Percentiles rank a stretch among this genome's conserved stretches.
phyloP scores from a whole-genome alignment of 2,113 vertebrate species.

The Crotalus horridus region DNA sequence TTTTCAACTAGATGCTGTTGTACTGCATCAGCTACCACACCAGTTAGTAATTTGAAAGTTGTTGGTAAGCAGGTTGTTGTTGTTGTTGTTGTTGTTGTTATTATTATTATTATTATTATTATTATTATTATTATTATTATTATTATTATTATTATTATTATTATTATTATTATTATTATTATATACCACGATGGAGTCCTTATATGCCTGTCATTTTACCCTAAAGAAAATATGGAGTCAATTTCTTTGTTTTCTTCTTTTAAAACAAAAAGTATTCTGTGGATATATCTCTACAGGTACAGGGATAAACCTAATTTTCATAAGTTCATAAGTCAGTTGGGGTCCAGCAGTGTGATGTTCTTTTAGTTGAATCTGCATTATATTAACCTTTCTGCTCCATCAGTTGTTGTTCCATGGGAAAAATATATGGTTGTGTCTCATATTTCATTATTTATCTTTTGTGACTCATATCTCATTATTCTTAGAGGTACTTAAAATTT shows the following conservation, averaged over 20 bases:
- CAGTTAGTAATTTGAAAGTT: too few relatives aligned
- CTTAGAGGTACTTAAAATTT: neutral
- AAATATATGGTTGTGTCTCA: neutral
- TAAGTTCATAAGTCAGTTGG: neutral
- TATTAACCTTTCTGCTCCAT: neutral
- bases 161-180: too few relatives aligned
- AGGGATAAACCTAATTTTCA: neutral
- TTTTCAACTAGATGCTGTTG: too few relatives aligned
- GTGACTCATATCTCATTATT: neutral
- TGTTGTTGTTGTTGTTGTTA: too few relatives aligned
- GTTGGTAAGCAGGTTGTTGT: too few relatives aligned
- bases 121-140: too few relatives aligned
- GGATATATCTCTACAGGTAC: neutral
- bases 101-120: too few relatives aligned
- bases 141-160: too few relatives aligned
- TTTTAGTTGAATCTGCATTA: neutral
- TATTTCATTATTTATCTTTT: neutral
- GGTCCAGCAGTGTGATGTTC: neutral
- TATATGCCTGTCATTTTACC: neutral
- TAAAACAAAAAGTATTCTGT: neutral
- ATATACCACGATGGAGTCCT: neutral
- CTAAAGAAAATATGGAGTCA: neutral
- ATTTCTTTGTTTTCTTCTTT: neutral
- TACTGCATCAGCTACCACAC: too few relatives aligned
- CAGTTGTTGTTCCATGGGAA: neutral